phyloP scores from a whole-genome alignment of 2,888 invertebrate species.

The Shargacucullia verbasci region DNA sequence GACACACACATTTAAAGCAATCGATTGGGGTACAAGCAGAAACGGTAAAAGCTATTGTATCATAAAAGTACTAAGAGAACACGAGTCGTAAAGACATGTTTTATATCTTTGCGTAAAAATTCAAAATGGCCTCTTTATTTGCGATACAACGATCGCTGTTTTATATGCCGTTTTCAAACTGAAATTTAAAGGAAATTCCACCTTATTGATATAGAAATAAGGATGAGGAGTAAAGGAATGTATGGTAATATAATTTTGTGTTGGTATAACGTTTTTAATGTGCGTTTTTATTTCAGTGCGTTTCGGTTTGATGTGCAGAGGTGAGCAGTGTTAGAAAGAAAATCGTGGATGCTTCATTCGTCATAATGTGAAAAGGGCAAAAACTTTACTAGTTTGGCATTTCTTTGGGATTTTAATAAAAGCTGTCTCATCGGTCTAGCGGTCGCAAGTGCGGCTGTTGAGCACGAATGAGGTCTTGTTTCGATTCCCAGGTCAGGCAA shows the following conservation, averaged over 20 bases:
- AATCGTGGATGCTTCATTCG: constrained; percentile 25
- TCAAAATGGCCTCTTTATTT: constrained; percentile 66
- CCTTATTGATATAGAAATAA: constrained; percentile 40
- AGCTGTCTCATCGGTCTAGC: no score
- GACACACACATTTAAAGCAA: constrained; percentile 31
- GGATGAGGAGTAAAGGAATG: constrained; percentile 1
- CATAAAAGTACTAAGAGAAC: constrained; percentile 54
- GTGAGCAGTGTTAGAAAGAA: constrained; percentile 27
- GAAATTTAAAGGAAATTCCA: constrained; percentile 27
- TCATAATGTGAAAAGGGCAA: constrained; percentile 13
- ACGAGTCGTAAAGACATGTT: constrained; percentile 59
- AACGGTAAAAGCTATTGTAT: constrained; percentile 51
- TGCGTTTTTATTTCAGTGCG: constrained; percentile 64
- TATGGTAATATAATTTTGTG: constrained; percentile 16
- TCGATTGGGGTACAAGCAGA: constrained; percentile 46
- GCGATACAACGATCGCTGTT: constrained; percentile 58
- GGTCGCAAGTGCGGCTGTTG: no score
- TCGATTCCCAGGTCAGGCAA: no score
- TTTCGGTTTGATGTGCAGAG: constrained; percentile 60
- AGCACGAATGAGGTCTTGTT: no score
- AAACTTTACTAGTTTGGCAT: not conserved
- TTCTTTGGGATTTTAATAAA: constrained; percentile 11
- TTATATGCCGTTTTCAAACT: constrained; percentile 40
- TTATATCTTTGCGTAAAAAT: constrained; percentile 65
- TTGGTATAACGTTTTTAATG: constrained; percentile 60